Percentiles rank a stretch among this genome's conserved stretches.
Conservation (phyloP, 1,140 invertebrate genomes). For the Pemphigus obesinymphae region DNA sequence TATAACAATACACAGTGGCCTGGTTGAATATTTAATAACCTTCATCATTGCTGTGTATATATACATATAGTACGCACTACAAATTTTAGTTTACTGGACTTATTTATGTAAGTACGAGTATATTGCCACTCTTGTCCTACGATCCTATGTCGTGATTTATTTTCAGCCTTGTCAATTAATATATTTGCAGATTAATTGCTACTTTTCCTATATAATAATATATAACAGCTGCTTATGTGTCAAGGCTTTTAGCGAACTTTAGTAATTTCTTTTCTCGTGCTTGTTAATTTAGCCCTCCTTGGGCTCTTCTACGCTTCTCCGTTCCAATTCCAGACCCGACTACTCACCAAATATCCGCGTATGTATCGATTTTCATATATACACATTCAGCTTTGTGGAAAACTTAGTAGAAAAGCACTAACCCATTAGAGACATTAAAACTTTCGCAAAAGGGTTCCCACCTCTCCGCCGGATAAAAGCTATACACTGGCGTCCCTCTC, state of each 20-base stretch:
- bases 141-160: no score
- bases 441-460: constrained; percentile 19
- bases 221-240: neutral
- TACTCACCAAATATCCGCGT: no score
- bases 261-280: neutral
- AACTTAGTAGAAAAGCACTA: constrained; percentile 25
- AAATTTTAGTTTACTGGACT: neutral
- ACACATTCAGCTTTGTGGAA: neutral
- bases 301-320: neutral
- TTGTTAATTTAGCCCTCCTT: neutral
- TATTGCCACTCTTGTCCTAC: neutral
- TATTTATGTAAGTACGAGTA: neutral
- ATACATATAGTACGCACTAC: neutral
- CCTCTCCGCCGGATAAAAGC: neutral
- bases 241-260: constrained; percentile 18
- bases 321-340: neutral
- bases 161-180: neutral
- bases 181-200: neutral
- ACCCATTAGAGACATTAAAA: constrained; percentile 32
- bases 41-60: neutral
- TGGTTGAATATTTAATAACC: no score
- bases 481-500: neutral
- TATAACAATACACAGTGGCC: neutral
- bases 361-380: constrained; percentile 18
- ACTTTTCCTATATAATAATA: constrained; percentile 13